A percentile compares a stretch with the other conserved stretches of the same genome.
Conservation (phyloP, 2,888 invertebrate species). For the Eristalis tenax region DNA sequence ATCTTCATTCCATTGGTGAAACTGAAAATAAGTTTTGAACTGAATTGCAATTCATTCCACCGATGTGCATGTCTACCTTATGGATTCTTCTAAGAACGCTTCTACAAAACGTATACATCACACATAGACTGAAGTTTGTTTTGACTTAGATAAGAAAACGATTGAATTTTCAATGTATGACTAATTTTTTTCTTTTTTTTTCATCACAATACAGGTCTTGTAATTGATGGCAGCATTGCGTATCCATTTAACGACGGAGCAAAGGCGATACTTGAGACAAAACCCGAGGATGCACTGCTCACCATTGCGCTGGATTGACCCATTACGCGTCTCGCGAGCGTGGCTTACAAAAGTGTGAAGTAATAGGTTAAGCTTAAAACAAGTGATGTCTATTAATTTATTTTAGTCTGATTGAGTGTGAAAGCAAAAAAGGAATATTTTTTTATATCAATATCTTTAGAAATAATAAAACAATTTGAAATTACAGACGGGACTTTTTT, state of each 20-base stretch:
- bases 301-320: conserved; percentile 84
- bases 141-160: background rate
- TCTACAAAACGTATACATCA: background rate
- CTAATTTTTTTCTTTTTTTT: background rate
- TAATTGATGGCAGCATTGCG: conserved; percentile 97
- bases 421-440: conserved; percentile 24
- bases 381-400: conserved; percentile 64
- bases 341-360: conserved; percentile 29
- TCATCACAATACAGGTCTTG: conserved; percentile 84
- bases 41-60: background rate
- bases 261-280: conserved; percentile 90
- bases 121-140: background rate
- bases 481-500: conserved; percentile 39
- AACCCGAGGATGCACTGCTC: conserved; percentile 92
- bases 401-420: conserved; percentile 65
- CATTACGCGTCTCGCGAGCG: conserved; percentile 8
- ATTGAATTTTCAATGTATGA: conserved; percentile 1
- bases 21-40: background rate
- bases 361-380: conserved; percentile 43
- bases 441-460: conserved; percentile 50
- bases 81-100: background rate
- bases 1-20: conserved; percentile 62
- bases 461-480: conserved; percentile 25
- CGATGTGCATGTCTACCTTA: background rate
- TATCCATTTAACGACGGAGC: conserved; percentile 97